Evolutionary conservation across 2,113 vertebrate genomes (phyloP).

Genomic region (Variabilichromis moorii): DNA sequence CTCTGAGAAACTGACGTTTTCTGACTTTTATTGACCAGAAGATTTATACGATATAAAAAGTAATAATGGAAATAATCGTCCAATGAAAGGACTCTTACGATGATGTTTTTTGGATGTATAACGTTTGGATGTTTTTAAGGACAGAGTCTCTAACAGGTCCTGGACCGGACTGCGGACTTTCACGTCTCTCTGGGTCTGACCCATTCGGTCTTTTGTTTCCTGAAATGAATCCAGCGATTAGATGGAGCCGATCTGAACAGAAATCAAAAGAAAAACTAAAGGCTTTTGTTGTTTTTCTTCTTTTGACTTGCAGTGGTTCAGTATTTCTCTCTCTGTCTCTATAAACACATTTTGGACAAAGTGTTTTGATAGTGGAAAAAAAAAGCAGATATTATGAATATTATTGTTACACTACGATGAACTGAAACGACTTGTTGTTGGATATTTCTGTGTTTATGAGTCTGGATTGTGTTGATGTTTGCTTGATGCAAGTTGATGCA

Average conservation of each 20-base stretch:
- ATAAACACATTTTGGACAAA: slow-evolving; percentile 35
- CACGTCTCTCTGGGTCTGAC: neutral
- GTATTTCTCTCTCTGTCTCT: slow-evolving; percentile 15
- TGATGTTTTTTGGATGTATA: neutral
- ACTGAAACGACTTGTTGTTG: slow-evolving; percentile 13
- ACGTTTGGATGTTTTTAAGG: neutral
- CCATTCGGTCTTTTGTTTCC: neutral
- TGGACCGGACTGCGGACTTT: accelerated
- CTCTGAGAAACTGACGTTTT: neutral
- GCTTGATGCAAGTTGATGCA: slow-evolving; percentile 53
- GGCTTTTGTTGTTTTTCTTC: neutral
- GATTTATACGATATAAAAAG: neutral
- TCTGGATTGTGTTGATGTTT: slow-evolving; percentile 61
- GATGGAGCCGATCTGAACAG: neutral
- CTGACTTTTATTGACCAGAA: neutral
- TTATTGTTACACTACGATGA: neutral
- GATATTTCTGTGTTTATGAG: slow-evolving; percentile 46
- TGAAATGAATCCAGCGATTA: slow-evolving; percentile 3
- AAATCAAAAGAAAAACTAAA: neutral
- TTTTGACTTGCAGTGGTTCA: slow-evolving; percentile 9
- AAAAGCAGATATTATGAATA: slow-evolving; percentile 4
- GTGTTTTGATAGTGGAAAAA: slow-evolving; percentile 55
- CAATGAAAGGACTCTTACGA: neutral
- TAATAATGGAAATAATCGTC: neutral
- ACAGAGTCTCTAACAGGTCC: neutral